Percentiles rank a stretch among this genome's conserved stretches.
Conservation (phyloP, 1,140 invertebrate species). For the Eurosta solidaginis region DNA sequence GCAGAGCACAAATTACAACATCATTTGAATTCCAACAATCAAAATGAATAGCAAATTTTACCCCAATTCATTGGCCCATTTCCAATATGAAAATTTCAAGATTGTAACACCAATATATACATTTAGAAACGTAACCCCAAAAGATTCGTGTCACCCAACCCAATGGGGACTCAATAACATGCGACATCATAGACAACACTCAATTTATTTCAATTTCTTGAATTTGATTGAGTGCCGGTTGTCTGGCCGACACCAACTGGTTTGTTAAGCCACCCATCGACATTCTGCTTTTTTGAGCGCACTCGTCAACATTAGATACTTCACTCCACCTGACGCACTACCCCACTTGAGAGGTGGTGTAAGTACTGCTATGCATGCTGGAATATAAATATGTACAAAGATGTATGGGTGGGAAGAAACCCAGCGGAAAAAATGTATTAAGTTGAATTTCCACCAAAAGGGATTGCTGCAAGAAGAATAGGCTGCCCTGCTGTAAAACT, state of each 20-base stretch:
- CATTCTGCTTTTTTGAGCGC: too few species aligned
- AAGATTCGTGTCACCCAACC: too few species aligned
- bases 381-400: background rate
- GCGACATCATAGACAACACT: slow-evolving; percentile 24
- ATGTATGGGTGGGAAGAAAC: too few species aligned
- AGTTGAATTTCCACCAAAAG: too few species aligned
- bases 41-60: background rate
- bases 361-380: background rate
- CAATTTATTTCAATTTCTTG: slow-evolving; percentile 44
- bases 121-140: background rate
- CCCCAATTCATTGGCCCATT: background rate
- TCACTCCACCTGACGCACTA: background rate
- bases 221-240: slow-evolving; percentile 47
- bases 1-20: too few species aligned
- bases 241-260: background rate
- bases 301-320: background rate
- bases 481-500: too few species aligned
- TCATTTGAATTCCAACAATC: background rate
- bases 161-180: background rate
- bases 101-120: background rate
- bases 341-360: background rate
- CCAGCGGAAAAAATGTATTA: too few species aligned
- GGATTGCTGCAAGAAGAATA: too few species aligned
- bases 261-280: background rate
- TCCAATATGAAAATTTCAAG: background rate